Percentiles rank a stretch among this genome's conserved stretches.
Evolutionary conservation across 35 echinoderm and acorn worm species (phyloP).

Genomic region (Holothuria glaberrima): DNA sequence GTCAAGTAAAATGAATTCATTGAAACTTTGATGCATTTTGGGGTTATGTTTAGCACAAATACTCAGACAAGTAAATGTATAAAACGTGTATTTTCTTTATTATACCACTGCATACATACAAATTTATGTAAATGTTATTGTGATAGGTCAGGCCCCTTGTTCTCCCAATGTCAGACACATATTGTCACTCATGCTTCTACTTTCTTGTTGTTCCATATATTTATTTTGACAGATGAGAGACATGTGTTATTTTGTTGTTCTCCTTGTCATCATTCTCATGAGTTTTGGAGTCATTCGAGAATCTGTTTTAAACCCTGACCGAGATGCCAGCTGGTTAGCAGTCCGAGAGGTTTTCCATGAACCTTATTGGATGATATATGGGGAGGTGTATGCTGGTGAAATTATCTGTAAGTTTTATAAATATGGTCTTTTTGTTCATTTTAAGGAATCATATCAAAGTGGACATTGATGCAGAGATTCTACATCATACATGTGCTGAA

Average conservation of each 20-base stretch:
- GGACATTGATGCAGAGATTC: too few species aligned
- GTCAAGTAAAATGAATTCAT: too few species aligned
- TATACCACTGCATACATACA: too few species aligned
- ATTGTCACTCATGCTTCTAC: background rate
- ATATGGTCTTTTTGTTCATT: background rate
- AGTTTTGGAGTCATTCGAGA: slow-evolving; percentile 93
- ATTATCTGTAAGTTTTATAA: slow-evolving; percentile 86
- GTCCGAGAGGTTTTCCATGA: slow-evolving; percentile 86
- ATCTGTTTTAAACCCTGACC: slow-evolving; percentile 75
- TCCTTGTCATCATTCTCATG: slow-evolving; percentile 86
- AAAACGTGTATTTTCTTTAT: too few species aligned
- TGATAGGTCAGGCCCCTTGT: background rate
- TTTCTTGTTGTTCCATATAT: background rate
- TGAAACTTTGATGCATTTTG: too few species aligned
- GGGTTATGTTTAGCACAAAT: too few species aligned
- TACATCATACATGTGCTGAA: too few species aligned
- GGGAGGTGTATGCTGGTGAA: slow-evolving; percentile 88
- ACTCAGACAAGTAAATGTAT: too few species aligned
- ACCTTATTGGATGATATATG: slow-evolving; percentile 99
- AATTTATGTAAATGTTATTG: too few species aligned
- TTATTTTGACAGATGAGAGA: slow-evolving; percentile 77
- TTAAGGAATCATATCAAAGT: too few species aligned
- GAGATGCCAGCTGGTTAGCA: slow-evolving; percentile 64
- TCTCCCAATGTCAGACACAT: background rate
- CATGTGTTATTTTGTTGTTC: slow-evolving; percentile 94